Base-by-base conservation (phyloP, 2,797 vertebrate species). In the Siniperca scherzeri region DNA sequence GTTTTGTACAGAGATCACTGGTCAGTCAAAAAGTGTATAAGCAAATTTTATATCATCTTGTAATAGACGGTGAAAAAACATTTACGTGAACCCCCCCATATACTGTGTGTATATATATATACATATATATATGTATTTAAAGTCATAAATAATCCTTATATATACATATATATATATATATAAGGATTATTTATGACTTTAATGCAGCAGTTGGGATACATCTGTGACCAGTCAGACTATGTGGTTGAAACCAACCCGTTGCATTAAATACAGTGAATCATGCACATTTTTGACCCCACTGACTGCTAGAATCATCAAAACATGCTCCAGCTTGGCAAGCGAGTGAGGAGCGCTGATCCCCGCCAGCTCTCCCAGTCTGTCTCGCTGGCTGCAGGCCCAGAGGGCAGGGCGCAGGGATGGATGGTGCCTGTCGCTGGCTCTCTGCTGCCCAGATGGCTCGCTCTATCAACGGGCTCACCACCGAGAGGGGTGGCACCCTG, bases 361-460 rank as follows among this genome's bases (percentile, higher is more conserved):
- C 30, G 79, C 89, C 91, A 88, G 88, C 83, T 81, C 81, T 81
- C 74, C 57, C 85, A 82, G 91, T 70, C 89, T 91, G 91, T 87
- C 65, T 81, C 56, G 22, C 90, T 94, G 93, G 93, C 91, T 75
- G 55, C 36, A 1, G 73, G 88, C 92, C 93, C 83, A 69, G 85
- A 92, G 93, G 92, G 87, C 86, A 89, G 89, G 86, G 70, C 80
- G 25, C 65, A 2, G 75, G 70, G 81, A 93, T 88, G 86, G 90
- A 92, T 87, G 85, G 85, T 22, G 86, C 84, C 81, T 87, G 91
- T 88, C 88, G 69, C 78, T 16, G 86, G 50, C 78, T 78, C 88
- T 82, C 85, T 79, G 81, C 78, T 64, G 88, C 88, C 91, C 93
- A 93, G 95, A 94, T 89, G 95, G 90, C 81, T 83, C 44, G 21